Percentiles rank a stretch among this genome's conserved stretches.
These are phyloP conservation scores for Acrocephalus scirpaceus DNA, from an alignment of 2,797 vertebrate species.

Conservation along the genomic window DNA sequence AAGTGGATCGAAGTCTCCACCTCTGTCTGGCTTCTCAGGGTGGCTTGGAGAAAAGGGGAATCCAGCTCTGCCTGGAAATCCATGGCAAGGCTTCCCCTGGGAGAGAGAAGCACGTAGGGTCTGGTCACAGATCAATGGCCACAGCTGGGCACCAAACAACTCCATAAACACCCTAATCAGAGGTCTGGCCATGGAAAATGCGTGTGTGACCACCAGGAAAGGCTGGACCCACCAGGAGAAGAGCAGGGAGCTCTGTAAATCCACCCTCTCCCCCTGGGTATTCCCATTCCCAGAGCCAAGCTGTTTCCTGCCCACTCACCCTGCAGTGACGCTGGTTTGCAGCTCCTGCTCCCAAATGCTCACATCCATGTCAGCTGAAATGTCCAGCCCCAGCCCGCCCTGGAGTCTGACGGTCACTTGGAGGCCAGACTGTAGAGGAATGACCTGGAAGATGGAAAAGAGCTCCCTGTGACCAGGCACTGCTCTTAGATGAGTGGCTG, in stretches of 20 bases:
- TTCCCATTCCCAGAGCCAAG: neutral
- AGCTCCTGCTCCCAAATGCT: constrained; percentile 71
- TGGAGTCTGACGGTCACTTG: constrained; percentile 51
- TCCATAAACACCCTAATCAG: neutral
- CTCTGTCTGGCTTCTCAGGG: constrained; percentile 53
- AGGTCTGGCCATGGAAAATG: neutral
- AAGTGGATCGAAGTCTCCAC: constrained; percentile 35
- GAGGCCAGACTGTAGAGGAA: constrained; percentile 71
- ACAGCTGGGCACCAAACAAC: neutral
- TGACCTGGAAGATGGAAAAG: constrained; percentile 44
- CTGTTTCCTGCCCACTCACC: neutral
- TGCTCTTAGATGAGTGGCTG: neutral
- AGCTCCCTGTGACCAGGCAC: neutral
- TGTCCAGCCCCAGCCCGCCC: constrained; percentile 64
- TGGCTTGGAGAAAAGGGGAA: constrained; percentile 54
- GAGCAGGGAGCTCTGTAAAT: neutral
- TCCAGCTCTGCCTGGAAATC: constrained; percentile 67
- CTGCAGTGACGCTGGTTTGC: constrained; percentile 28
- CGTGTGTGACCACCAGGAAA: neutral
- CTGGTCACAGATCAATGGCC: accelerated
- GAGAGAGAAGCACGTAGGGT: accelerated
- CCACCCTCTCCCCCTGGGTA: accelerated
- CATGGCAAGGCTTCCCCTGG: constrained; percentile 58
- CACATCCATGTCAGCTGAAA: constrained; percentile 55
- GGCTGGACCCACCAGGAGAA: neutral